These are phyloP conservation scores for Archocentrus centrarchus DNA, from an alignment of 2,113 vertebrate genomes.

Conservation along the genomic window DNA sequence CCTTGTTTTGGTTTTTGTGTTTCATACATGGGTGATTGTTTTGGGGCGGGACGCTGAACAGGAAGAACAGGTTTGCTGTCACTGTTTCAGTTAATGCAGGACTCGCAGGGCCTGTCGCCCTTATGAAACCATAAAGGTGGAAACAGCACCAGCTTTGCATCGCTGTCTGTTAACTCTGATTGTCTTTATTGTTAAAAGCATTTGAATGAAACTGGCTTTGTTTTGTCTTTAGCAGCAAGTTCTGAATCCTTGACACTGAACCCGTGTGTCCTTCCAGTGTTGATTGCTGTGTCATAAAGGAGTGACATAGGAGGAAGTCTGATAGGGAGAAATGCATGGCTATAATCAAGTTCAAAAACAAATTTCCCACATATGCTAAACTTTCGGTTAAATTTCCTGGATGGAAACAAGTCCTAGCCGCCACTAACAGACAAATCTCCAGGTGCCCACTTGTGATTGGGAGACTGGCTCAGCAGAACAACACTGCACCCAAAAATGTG, in stretches of 20 bases:
- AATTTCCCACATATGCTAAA: neutral
- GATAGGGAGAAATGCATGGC: neutral
- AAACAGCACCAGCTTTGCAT: neutral
- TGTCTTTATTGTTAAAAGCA: neutral
- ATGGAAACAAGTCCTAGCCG: neutral
- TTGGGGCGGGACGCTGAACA: constrained; percentile 43
- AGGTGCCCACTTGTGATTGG: neutral
- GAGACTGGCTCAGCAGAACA: neutral
- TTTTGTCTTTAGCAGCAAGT: neutral
- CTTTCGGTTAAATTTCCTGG: neutral
- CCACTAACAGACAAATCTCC: neutral
- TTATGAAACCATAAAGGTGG: neutral
- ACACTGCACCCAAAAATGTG: neutral
- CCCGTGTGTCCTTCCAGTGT: neutral
- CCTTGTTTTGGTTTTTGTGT: constrained; percentile 39
- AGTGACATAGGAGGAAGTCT: constrained; percentile 1
- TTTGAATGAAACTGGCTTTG: neutral
- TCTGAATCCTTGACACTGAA: neutral
- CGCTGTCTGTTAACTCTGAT: neutral
- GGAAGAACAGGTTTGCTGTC: constrained; percentile 72
- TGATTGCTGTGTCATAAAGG: constrained; percentile 25
- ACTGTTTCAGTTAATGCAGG: neutral
- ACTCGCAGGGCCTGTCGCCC: neutral
- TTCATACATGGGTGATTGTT: constrained; percentile 40
- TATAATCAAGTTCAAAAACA: neutral